A percentile compares a stretch with the other conserved stretches of the same genome.
phyloP scores from a whole-genome alignment of 2,113 vertebrate genomes.

The Anolis carolinensis region DNA sequence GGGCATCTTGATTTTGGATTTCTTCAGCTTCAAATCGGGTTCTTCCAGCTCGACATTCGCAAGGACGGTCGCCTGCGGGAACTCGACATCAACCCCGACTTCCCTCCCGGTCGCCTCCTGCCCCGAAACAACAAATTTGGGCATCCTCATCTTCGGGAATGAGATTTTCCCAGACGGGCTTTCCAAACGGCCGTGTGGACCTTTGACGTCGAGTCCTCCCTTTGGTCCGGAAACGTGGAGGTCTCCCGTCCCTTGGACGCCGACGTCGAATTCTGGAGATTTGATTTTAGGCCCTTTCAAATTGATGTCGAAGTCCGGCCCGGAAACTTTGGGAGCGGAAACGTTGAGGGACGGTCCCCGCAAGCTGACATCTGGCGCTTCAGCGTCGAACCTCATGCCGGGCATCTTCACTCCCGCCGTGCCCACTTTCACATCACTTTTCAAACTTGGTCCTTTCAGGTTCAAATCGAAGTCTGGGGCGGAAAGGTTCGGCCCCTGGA shows the following conservation, averaged over 20 bases:
- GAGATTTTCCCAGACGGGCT: slow-evolving; percentile 64
- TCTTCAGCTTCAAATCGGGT: slow-evolving; percentile 78
- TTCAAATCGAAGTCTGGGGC: slow-evolving; percentile 25
- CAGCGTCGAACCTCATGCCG: background rate
- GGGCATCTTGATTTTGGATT: slow-evolving; percentile 89
- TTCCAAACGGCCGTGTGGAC: slow-evolving; percentile 48
- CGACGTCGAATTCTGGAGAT: slow-evolving; percentile 11
- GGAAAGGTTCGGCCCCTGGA: slow-evolving; percentile 1
- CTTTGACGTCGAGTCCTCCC: slow-evolving; percentile 40
- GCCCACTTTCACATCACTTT: slow-evolving; percentile 6
- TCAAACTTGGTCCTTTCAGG: slow-evolving; percentile 64
- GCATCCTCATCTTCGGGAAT: slow-evolving; percentile 80
- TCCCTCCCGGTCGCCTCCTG: slow-evolving; percentile 72
- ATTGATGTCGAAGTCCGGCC: slow-evolving; percentile 40
- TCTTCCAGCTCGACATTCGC: slow-evolving; percentile 75
- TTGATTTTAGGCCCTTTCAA: slow-evolving; percentile 71
- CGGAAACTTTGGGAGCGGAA: background rate
- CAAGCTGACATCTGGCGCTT: slow-evolving; percentile 43
- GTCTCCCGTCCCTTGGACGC: slow-evolving; percentile 39
- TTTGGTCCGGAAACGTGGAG: slow-evolving; percentile 66
- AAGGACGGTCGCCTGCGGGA: slow-evolving; percentile 55
- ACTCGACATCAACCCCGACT: slow-evolving; percentile 75
- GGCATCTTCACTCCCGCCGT: background rate
- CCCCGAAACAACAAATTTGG: slow-evolving; percentile 70
- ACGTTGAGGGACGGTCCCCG: slow-evolving; percentile 61